These are phyloP conservation scores for Euplagia quadripunctaria DNA, from an alignment of 2,888 invertebrate genomes.

Conservation along the genomic window DNA sequence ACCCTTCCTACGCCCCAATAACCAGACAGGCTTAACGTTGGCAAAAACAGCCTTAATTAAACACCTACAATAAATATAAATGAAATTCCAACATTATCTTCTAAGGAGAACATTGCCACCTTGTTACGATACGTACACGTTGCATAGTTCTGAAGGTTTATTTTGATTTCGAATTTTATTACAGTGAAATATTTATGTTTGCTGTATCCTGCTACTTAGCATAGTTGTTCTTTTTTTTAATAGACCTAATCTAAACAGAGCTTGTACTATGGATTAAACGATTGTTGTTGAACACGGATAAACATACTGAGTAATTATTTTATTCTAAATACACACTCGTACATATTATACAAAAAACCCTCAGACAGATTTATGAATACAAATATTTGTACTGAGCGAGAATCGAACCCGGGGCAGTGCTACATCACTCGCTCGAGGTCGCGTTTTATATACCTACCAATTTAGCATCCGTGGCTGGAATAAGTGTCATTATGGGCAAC, in stretches of 20 bases:
- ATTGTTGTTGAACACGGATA: neutral
- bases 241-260: neutral
- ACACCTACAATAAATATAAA: conserved; percentile 54
- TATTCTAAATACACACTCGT: no score
- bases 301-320: neutral
- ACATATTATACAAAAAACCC: no score
- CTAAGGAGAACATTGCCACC: conserved; percentile 39
- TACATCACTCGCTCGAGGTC: no score
- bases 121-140: conserved; percentile 19
- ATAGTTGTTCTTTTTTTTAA: neutral
- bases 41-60: conserved; percentile 47
- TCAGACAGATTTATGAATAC: no score
- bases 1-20: conserved; percentile 34
- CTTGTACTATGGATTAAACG: neutral
- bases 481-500: no score
- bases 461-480: no score
- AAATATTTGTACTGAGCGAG: no score
- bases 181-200: neutral
- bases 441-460: no score
- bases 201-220: neutral
- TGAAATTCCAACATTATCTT: conserved; percentile 48
- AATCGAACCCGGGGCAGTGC: no score
- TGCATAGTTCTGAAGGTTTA: neutral
- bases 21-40: conserved; percentile 41
- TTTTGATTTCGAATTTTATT: neutral